Evolutionary conservation across 2,113 vertebrate genomes (phyloP).

Genomic region (Gymnobelideus leadbeateri): DNA sequence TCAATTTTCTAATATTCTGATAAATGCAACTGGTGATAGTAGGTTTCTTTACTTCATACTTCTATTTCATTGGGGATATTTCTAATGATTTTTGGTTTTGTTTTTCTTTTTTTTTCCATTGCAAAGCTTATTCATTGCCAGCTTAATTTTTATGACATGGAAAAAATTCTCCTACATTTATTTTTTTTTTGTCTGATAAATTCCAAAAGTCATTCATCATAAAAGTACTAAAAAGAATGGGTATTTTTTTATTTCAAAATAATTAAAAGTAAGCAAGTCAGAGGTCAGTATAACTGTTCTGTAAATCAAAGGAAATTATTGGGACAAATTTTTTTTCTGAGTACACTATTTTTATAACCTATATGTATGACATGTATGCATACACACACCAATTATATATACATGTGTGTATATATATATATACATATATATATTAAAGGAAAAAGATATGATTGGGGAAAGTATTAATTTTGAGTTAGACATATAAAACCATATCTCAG

Average conservation of each 20-base stretch:
- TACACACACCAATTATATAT: background rate
- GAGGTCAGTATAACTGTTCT: background rate
- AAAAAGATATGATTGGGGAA: background rate
- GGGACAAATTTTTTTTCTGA: background rate
- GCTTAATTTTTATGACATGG: background rate
- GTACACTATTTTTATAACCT: background rate
- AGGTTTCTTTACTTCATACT: background rate
- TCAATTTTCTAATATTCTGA: background rate
- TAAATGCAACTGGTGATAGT: background rate
- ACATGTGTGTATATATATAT: background rate
- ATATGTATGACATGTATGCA: background rate
- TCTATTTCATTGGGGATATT: background rate
- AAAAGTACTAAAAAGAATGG: background rate
- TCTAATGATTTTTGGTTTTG: background rate
- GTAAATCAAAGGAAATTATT: background rate
- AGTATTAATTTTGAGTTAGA: background rate
- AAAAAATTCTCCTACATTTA: background rate
- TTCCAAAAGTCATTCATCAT: background rate
- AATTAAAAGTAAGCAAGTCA: background rate
- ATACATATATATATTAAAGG: background rate
- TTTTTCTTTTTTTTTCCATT: background rate
- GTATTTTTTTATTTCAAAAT: background rate
- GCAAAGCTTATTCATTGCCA: background rate
- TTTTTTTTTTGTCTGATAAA: background rate
- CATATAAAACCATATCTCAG: background rate